A percentile compares a stretch with the other conserved stretches of the same genome.
These are phyloP conservation scores for Hyles euphorbiae DNA, from an alignment of 1,140 invertebrate genomes.

Conservation along the genomic window DNA sequence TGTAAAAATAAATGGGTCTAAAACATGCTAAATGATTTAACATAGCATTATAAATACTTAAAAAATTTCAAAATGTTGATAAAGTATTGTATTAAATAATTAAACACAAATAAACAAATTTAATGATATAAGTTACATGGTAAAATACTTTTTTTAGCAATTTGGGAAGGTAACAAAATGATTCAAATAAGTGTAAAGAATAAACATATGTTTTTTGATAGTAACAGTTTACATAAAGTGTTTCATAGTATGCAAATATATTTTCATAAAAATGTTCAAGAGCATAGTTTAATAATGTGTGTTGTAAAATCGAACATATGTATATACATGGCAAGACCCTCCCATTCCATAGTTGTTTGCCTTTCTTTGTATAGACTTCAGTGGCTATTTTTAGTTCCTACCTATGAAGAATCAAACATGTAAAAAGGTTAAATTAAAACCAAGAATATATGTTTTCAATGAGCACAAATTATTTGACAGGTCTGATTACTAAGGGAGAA, in stretches of 20 bases:
- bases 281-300: background rate
- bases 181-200: no score
- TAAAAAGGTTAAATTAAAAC: constrained; percentile 5
- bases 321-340: constrained; percentile 5
- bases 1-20: no score
- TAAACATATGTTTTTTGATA: no score
- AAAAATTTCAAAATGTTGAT: no score
- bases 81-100: no score
- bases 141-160: no score
- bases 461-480: constrained; percentile 21
- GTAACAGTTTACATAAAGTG: background rate
- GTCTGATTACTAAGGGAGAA: constrained; percentile 37
- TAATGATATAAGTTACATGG: no score
- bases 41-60: no score
- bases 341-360: constrained; percentile 13
- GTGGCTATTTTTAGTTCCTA: constrained; percentile 22
- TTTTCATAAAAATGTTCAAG: background rate
- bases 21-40: no score
- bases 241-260: background rate
- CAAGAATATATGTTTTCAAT: constrained; percentile 7
- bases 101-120: no score
- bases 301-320: background rate
- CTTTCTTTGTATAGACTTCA: constrained; percentile 13
- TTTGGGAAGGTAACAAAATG: no score
- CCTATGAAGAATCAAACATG: constrained; percentile 16